phyloP scores from a whole-genome alignment of 2,113 vertebrate genomes.

The Microcebus tavaratra region DNA sequence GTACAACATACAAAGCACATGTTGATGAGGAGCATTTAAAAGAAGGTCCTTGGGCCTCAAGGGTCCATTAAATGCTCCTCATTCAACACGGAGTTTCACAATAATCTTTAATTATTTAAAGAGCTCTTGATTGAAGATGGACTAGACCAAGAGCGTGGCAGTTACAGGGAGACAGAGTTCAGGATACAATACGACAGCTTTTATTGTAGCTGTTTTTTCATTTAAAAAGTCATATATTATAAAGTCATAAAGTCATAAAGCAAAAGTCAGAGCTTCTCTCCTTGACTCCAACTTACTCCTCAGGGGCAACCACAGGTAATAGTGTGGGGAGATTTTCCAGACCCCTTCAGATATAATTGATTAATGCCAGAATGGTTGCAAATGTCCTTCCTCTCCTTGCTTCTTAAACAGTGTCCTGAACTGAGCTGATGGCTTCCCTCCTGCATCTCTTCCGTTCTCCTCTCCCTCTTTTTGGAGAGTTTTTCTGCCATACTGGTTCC shows the following conservation, averaged over 20 bases:
- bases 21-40: neutral
- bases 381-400: neutral
- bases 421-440: neutral
- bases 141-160: neutral
- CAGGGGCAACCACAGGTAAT: neutral
- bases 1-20: neutral
- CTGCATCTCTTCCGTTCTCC: neutral
- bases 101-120: conserved; percentile 2
- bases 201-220: neutral
- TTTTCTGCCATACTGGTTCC: neutral
- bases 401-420: neutral
- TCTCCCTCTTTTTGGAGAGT: neutral
- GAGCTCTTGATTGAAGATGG: conserved; percentile 11
- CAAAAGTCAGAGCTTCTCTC: neutral
- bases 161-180: neutral
- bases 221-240: neutral
- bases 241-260: neutral
- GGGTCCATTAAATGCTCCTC: neutral
- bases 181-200: neutral
- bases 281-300: neutral
- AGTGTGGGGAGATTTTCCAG: neutral
- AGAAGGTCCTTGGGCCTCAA: neutral
- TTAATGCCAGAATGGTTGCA: neutral
- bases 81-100: neutral
- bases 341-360: neutral